Percentiles rank a stretch among this genome's conserved stretches.
Evolutionary conservation across 2,888 invertebrate species (phyloP).

Genomic region (Anticlea derivata): DNA sequence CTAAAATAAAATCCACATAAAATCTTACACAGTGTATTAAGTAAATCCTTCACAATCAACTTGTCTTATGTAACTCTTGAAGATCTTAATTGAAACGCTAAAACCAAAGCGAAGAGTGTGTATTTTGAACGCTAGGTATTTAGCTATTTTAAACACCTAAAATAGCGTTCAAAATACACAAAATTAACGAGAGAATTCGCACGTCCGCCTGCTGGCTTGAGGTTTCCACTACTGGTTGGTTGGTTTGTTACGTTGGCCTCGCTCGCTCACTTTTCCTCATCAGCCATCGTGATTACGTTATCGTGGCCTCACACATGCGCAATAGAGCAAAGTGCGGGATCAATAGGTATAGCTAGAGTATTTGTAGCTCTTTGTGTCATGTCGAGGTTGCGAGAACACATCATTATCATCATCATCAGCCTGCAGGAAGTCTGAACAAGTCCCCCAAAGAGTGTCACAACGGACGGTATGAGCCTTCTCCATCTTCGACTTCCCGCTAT

Average conservation of each 20-base stretch:
- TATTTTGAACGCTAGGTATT: no score
- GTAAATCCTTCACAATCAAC: no score
- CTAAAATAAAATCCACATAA: no score
- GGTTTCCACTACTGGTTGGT: slow-evolving; percentile 7
- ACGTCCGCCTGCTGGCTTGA: slow-evolving; percentile 7
- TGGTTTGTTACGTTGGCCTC: background rate
- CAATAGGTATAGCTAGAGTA: background rate
- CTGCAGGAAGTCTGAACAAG: no score
- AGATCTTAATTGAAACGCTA: background rate
- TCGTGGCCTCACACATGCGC: slow-evolving; percentile 14
- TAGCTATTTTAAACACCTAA: no score
- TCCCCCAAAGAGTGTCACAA: no score
- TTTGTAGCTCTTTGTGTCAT: no score
- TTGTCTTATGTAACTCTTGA: background rate
- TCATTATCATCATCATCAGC: no score
- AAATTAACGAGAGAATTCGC: background rate
- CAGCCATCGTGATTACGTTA: slow-evolving; percentile 2
- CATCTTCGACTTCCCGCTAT: no score
- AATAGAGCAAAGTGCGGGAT: slow-evolving; percentile 4
- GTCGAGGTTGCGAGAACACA: background rate
- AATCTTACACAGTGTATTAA: no score
- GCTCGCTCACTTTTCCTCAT: background rate
- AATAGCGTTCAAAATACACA: no score
- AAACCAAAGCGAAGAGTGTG: background rate
- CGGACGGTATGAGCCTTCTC: no score